phyloP scores from a whole-genome alignment of 2,113 vertebrate species.

The Bos indicus region DNA sequence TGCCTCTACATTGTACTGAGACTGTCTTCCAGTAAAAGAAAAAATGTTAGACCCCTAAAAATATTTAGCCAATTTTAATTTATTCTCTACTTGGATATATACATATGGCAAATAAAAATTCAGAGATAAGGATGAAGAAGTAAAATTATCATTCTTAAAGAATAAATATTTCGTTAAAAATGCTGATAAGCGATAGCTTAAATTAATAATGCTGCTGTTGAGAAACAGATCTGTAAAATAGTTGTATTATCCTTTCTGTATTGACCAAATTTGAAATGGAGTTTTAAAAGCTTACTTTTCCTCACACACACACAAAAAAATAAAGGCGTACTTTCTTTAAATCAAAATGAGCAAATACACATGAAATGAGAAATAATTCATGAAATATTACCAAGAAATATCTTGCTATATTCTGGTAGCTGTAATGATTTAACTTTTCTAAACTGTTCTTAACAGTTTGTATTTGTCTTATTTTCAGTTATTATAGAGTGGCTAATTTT shows the following conservation, averaged over 20 bases:
- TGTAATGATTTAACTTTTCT: slow-evolving; percentile 20
- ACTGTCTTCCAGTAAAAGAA: not conserved
- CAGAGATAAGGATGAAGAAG: not conserved
- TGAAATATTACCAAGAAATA: not conserved
- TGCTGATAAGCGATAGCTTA: not conserved
- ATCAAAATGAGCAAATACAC: not conserved
- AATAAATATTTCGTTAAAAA: not conserved
- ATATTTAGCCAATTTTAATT: slow-evolving; percentile 37
- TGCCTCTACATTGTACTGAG: not conserved
- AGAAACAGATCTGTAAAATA: slow-evolving; percentile 2
- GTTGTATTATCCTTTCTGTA: not conserved
- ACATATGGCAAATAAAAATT: slow-evolving; percentile 17
- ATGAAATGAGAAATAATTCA: not conserved
- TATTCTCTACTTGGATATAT: slow-evolving; percentile 11
- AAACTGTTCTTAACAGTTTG: not conserved
- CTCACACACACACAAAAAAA: too few relatives aligned
- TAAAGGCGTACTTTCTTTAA: not conserved
- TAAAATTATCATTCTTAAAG: not conserved
- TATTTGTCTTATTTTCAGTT: not conserved
- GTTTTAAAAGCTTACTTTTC: not conserved
- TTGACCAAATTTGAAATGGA: not conserved
- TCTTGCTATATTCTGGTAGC: not conserved
- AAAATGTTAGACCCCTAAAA: slow-evolving; percentile 1
- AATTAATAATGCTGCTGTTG: not conserved
- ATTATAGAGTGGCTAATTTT: not conserved